Evolutionary conservation across 2,113 vertebrate species (phyloP).

Genomic region (Salvelinus namaycush): DNA sequence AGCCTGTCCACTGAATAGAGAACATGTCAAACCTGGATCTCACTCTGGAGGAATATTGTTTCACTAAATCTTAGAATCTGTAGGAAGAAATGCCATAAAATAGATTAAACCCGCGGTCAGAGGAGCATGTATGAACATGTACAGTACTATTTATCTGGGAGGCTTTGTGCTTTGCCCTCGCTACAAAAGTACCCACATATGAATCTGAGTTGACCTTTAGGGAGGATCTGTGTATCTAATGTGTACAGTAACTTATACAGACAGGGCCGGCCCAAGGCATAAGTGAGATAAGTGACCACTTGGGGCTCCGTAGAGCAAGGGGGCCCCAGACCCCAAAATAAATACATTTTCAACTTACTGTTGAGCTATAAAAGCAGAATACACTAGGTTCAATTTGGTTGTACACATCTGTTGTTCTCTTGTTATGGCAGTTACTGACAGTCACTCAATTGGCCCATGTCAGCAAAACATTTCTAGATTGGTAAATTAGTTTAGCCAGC

Average conservation of each 20-base stretch:
- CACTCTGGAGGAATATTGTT: constrained; percentile 3
- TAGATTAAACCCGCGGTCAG: neutral
- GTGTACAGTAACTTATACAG: neutral
- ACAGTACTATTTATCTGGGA: neutral
- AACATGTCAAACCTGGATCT: neutral
- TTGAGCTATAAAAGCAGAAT: too few species aligned
- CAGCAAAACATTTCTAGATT: too few species aligned
- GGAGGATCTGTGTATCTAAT: neutral
- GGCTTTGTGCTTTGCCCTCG: neutral
- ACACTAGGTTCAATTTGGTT: too few species aligned
- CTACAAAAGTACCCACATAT: neutral
- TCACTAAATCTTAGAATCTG: neutral
- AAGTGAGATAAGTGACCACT: too few species aligned
- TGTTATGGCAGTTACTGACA: too few species aligned
- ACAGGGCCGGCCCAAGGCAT: too few species aligned
- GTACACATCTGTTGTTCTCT: too few species aligned
- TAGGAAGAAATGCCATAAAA: neutral
- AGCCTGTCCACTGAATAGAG: neutral
- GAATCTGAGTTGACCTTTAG: neutral
- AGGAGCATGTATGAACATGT: neutral
- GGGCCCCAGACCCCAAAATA: too few species aligned
- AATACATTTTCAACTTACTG: too few species aligned
- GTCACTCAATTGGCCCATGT: too few species aligned
- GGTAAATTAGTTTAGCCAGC: too few species aligned
- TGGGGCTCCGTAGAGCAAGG: too few species aligned